Evolutionary conservation across 2,888 invertebrate genomes (phyloP), one percentile per base, ranked within the genome.

Genomic region (Anorthoa munda): DNA sequence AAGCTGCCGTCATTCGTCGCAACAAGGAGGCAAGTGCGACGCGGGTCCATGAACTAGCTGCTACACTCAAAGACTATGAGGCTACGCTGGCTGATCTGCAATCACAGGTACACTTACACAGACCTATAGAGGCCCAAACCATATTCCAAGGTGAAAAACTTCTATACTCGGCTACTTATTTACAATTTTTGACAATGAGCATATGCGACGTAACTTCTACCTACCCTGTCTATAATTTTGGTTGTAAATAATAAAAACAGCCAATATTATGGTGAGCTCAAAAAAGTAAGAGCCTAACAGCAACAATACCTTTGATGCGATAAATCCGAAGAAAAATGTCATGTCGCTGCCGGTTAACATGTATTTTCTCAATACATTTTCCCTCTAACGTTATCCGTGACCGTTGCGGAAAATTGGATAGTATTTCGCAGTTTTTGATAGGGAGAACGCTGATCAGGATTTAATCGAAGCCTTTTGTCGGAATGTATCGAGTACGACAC

Each of bases 1-100:
- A 99, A 94, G 98, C 98, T 0, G 97, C 97, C 0, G 97, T 98
- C 39, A 98, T 98, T 63, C 97, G 97, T 17, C 97, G 98, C 74
- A 98, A 98, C 91, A 99, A 99, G 91, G 98, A 98, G 80, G 96
- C 97, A 21, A 97, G 98, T 53, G 98, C 98, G 0, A 97, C 97
- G 80, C 96, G 97, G 74, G 96, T 98, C 45, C 97, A 97, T 80
- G 97, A 98, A 75, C 92, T 97, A 0, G 97, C 97, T 78, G 97
- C 96, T 60, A 97, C 97, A 58, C 93, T 97, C 58, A 96, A 97
- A 71, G 95, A 97, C 46, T 92, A 97, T 45, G 97, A 97, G 88
- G 97, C 97, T 26, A 97, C 97, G 46, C 91, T 98, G 2, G 97
- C 97, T 59, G 97, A 97, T 87, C 92, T 97, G 72, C 95, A 97